Base-by-base conservation (phyloP, 2,888 invertebrate genomes). In the Plebejus anna region DNA sequence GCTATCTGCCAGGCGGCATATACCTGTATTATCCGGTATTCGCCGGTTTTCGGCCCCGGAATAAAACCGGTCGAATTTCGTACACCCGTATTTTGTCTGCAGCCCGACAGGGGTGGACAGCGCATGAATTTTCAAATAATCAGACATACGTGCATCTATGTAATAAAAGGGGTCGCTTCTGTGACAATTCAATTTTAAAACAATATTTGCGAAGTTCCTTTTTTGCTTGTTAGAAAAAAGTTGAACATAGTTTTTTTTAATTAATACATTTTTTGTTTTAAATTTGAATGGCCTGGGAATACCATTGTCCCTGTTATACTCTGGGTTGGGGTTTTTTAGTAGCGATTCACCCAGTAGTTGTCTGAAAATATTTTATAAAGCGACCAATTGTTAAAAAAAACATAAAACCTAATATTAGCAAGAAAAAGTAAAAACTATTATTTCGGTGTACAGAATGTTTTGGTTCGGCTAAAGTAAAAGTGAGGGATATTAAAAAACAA, bases 81-180 rank as follows among this genome's bases (percentile, higher is more conserved):
- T 83, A 83, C 83, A 82, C 82, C 84, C 84, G 85, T 84, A 87
- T 88, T 88, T 87, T 86, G 89, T 87, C 88, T 86, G 85, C 82
- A 83, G 85, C 81, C 84, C 85, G 88, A 85, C 88, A 84, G 86
- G 86, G 88, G 86, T 83, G 86, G 88, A 87, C 87, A 84, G 83
- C 83, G 83, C 87, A 89, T 89, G 90, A 88, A 90, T 90, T 90
- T 88, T 89, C 87, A 83, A 90, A 88, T 89, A 90, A 90, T 88
- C 89, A 88, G 85, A 85, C 86, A 82, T 80, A 81, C 81, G 80
- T 81, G 79, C 80, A 79, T 81, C 80, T 80, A 78, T 80, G 81
- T 82, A 80, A 80, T 81, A 81, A 82, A 80, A 81, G 81, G 80
- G 79, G 77, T 77, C 75, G 79, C 78, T 78, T 79, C 78, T 78